Evolutionary conservation across 1,140 invertebrate genomes (phyloP), one percentile per base, ranked within the genome.

Genomic region (Saxidomus purpurata): DNA sequence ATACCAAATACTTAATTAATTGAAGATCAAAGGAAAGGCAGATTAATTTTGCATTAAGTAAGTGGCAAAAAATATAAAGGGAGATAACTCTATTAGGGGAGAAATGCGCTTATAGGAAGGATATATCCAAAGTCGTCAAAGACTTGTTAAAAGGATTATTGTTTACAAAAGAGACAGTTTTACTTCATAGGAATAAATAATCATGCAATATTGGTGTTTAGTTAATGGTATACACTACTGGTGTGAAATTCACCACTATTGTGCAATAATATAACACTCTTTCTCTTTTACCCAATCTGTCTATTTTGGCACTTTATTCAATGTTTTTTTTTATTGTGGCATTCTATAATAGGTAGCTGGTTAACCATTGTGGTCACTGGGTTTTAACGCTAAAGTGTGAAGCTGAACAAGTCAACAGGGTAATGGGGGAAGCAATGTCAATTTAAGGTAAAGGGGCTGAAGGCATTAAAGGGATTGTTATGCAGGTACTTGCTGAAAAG

Each of bases 111-210:
- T 71, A 38, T n/a, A 43, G 17, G 8, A 40, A 13, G 17, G 31
- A 77, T 49, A 77, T 49, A 77, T 52, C 55, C 22, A 36, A 36
- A 76, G 15, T 49, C 40, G 76, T 85, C 63, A 85, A 17, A 8
- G 19, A 71, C 6, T 43, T 85, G 83, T 85, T 2, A 74, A 85
- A 85, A 85, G 83, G 83, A 85, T 71, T 85, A 55, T 52, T 74
- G 63, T 74, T 49, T 85, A 71, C 36, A 55, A 71, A 74, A 40
- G 63, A 25, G 28, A 74, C 67, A 85, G 63, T 74, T 85, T 28
- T 85, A 74, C 63, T 85, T 85, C 67, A 52, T 55, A 85, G 36
- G 83, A 85, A 85, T 85, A 85, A 85, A 85, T 85, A 85, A 85
- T 34, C 25, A 74, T 71, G 38, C 36, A 76, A 85, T 85, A 85